Conservation (phyloP, 2,888 invertebrate species). For the Eupithecia abbreviata region DNA sequence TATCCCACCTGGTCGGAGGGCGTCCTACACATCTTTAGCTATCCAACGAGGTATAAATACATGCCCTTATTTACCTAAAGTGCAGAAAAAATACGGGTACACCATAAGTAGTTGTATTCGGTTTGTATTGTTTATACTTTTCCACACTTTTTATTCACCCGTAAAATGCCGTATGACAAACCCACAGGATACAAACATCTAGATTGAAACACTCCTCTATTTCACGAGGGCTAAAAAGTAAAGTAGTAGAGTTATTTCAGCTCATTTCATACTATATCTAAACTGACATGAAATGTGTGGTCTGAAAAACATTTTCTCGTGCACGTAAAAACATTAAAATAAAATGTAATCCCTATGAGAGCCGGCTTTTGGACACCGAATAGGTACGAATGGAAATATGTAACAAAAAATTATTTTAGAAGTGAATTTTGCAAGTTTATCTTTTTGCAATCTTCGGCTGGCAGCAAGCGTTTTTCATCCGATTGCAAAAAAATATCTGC, state of each 20-base stretch:
- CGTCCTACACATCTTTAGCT: too few species aligned
- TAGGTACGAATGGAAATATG: not conserved
- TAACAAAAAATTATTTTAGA: not conserved
- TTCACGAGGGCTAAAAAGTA: not conserved
- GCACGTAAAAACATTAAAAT: slow-evolving; percentile 20
- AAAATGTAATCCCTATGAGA: slow-evolving; percentile 21
- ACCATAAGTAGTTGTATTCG: too few species aligned
- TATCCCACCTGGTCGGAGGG: too few species aligned
- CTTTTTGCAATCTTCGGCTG: not conserved
- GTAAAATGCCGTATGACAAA: too few species aligned
- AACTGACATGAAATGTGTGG: not conserved
- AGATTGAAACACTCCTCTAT: not conserved
- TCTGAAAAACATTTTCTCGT: not conserved
- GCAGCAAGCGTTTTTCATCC: not conserved
- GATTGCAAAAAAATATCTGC: not conserved
- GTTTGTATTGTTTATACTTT: too few species aligned
- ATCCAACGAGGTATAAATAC: too few species aligned
- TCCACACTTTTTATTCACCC: too few species aligned
- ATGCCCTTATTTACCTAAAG: too few species aligned
- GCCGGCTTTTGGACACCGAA: slow-evolving; percentile 14
- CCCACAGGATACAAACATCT: not conserved
- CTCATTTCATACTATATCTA: not conserved
- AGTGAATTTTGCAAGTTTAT: not conserved
- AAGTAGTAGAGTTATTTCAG: not conserved
- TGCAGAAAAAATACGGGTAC: too few species aligned